Percentiles rank a stretch among this genome's conserved stretches.
phyloP scores from a whole-genome alignment of 2,797 vertebrate species.

The Propithecus deckenii region DNA sequence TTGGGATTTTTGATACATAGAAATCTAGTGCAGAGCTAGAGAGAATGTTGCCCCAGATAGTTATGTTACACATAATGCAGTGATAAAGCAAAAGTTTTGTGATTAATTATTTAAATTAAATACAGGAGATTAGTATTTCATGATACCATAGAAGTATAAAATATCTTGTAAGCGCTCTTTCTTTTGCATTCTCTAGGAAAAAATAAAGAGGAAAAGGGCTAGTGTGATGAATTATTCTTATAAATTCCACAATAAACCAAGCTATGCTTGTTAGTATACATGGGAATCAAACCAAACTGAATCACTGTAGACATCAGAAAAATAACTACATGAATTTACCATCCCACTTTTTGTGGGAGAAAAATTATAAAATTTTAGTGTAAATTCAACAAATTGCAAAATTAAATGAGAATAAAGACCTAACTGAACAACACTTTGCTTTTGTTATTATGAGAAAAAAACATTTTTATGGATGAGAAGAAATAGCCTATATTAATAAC shows the following conservation, averaged over 20 bases:
- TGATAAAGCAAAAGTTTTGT: not conserved
- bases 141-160: not conserved
- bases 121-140: not conserved
- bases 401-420: not conserved
- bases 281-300: not conserved
- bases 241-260: not conserved
- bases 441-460: not conserved
- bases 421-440: not conserved
- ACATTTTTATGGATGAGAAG: not conserved
- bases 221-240: not conserved
- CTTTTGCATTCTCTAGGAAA: not conserved
- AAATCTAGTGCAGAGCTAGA: not conserved
- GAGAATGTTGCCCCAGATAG: not conserved
- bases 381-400: not conserved
- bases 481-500: not conserved
- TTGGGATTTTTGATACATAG: not conserved
- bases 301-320: not conserved
- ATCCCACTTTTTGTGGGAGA: not conserved
- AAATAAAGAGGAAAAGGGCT: not conserved
- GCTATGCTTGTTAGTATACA: not conserved
- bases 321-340: not conserved
- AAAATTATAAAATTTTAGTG: not conserved
- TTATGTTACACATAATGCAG: not conserved
- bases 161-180: not conserved
- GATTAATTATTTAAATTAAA: slow-evolving; percentile 14